Conservation (phyloP, 2,888 invertebrate genomes). For the Rugalucina vietnamica region DNA sequence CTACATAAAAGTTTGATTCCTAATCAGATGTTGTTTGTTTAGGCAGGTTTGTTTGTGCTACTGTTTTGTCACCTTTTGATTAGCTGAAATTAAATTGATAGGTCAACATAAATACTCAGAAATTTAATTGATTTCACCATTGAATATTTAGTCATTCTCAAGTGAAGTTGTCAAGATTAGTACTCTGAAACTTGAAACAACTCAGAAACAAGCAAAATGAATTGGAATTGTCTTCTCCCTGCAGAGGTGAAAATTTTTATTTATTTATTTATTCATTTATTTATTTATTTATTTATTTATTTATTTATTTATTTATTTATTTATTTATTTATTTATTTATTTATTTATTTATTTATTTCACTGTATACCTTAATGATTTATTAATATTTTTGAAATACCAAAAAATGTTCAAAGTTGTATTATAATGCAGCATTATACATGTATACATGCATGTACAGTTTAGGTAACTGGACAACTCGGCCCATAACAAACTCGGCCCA, state of each 20-base stretch:
- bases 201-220: not conserved
- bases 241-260: constrained; percentile 4
- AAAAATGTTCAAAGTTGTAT: too few species aligned
- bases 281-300: not conserved
- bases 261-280: not conserved
- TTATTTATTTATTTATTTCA: too few species aligned
- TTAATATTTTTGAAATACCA: too few species aligned
- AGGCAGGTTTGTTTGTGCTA: not conserved
- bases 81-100: not conserved
- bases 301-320: not conserved
- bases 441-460: too few species aligned
- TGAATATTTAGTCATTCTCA: not conserved
- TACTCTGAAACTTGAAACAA: too few species aligned
- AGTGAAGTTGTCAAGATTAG: not conserved
- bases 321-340: not conserved
- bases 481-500: too few species aligned
- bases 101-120: not conserved
- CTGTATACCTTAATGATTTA: too few species aligned
- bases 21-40: not conserved
- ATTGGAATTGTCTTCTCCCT: not conserved
- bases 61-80: not conserved
- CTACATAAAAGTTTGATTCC: not conserved
- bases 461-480: too few species aligned
- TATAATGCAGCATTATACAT: too few species aligned
- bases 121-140: not conserved